phyloP scores from a whole-genome alignment of 2,113 vertebrate species.

The Carollia perspicillata region DNA sequence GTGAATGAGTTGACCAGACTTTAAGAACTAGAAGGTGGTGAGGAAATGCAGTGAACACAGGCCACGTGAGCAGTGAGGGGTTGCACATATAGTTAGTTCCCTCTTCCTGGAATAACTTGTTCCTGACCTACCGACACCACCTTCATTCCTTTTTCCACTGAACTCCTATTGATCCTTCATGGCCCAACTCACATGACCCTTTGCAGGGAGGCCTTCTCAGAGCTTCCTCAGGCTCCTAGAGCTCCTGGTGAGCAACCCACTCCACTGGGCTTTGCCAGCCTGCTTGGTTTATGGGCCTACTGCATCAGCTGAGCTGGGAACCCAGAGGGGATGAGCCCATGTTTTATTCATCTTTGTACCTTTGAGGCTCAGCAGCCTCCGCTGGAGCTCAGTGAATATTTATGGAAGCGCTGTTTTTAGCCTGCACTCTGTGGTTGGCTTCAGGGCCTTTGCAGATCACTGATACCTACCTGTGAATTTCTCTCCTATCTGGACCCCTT shows the following conservation, averaged over 20 bases:
- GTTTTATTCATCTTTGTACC: constrained; percentile 57
- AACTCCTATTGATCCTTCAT: background rate
- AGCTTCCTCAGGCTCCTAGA: background rate
- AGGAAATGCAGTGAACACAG: background rate
- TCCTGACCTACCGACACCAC: background rate
- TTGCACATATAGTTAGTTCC: rapidly evolving
- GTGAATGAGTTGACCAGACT: background rate
- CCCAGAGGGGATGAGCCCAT: background rate
- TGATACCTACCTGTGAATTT: background rate
- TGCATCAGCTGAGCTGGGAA: background rate
- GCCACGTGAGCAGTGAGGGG: background rate
- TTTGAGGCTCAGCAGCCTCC: background rate
- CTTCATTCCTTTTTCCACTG: background rate
- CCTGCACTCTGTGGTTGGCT: background rate
- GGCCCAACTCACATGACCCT: background rate
- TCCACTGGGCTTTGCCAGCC: background rate
- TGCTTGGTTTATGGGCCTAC: background rate
- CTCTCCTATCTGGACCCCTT: background rate
- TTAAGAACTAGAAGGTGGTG: background rate
- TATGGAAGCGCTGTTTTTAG: constrained; percentile 24
- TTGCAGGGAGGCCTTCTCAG: background rate
- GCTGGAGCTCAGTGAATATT: background rate
- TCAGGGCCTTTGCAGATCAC: background rate
- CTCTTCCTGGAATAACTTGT: background rate
- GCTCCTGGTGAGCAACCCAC: background rate